Evolutionary conservation across 2,888 invertebrate genomes (phyloP), one percentile per base, ranked within the genome.

Genomic region (Drosophila pegasa): DNA sequence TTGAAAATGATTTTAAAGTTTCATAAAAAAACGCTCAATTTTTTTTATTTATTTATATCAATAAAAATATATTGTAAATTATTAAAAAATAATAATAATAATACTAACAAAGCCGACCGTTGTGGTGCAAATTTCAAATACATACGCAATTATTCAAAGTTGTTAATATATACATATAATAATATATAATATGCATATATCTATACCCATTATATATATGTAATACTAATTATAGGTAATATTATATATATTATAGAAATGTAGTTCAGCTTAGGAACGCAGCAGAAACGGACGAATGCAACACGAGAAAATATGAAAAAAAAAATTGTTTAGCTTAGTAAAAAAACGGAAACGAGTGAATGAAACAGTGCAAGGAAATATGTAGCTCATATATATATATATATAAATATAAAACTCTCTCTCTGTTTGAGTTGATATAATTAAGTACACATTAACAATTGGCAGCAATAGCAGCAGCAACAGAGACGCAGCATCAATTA

Each of bases 401-500:
- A 35, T 41, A 27, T 29, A 52, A 45, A 55, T 14, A 43, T 25
- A 57, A 7, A 40, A 0, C 12, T 31, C 12, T 60, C 4, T n/a
- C 2, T 22, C 7, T 40, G 7, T 41, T 10, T 59, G 37, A 7
- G 22, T 47, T 31, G 12, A 31, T 31, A 45, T 41, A 25, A 29
- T 18, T 27, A 38, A 25, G 43, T 41, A 56, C 47, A 50, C 61
- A 74, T 58, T 50, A 29, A 67, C 59, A 71, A 80, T 87, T 84
- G 72, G 65, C 69, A 75, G 77, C 75, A 78, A 79, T 71, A 71
- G 68, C 64, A 73, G 68, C 64, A 73, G 64, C 68, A 73, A 73
- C 73, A 75, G 55, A 59, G 60, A 62, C 71, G 61, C 65, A 62
- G 76, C 76, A 85, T 86, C 87, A 86, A 85, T 85, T 85, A 85